These are phyloP conservation scores for Rhizomys pruinosus DNA, from an alignment of 2,113 vertebrate species.

Conservation along the genomic window DNA sequence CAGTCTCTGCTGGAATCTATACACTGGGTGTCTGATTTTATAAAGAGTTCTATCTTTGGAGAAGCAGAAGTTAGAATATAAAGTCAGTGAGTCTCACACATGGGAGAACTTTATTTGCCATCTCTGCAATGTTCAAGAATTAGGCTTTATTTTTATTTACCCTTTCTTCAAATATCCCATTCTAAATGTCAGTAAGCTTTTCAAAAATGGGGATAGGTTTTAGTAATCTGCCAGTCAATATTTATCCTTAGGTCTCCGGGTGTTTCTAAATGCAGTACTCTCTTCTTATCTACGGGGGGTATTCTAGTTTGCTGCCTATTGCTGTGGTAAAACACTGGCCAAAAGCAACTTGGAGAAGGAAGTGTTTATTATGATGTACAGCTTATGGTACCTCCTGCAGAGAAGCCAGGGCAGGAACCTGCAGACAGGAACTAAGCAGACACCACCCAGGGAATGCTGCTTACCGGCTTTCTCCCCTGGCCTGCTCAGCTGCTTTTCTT, in stretches of 20 bases:
- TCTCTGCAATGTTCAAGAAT: constrained; percentile 59
- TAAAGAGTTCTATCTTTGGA: constrained; percentile 33
- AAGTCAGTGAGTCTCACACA: constrained; percentile 53
- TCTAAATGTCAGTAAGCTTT: constrained; percentile 76
- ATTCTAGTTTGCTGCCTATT: too few relatives aligned
- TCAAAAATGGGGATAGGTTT: constrained; percentile 69
- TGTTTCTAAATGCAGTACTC: constrained; percentile 50
- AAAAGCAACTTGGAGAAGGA: too few relatives aligned
- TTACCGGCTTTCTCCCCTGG: too few relatives aligned
- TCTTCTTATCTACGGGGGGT: not conserved
- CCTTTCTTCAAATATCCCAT: constrained; percentile 69
- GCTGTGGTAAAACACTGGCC: too few relatives aligned
- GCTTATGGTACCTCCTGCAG: too few relatives aligned
- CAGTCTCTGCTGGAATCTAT: not conserved
- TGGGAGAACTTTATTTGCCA: constrained; percentile 44
- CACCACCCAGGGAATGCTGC: too few relatives aligned
- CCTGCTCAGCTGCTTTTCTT: too few relatives aligned
- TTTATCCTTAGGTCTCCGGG: constrained; percentile 50
- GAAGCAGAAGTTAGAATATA: constrained; percentile 23
- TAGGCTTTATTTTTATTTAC: constrained; percentile 75
- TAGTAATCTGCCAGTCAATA: constrained; percentile 61
- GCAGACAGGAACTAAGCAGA: too few relatives aligned
- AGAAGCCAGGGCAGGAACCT: too few relatives aligned
- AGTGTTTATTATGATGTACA: too few relatives aligned
- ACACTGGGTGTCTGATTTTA: constrained; percentile 10